Evolutionary conservation across 2,888 invertebrate genomes (phyloP).

Genomic region (Melanchra persicariae): DNA sequence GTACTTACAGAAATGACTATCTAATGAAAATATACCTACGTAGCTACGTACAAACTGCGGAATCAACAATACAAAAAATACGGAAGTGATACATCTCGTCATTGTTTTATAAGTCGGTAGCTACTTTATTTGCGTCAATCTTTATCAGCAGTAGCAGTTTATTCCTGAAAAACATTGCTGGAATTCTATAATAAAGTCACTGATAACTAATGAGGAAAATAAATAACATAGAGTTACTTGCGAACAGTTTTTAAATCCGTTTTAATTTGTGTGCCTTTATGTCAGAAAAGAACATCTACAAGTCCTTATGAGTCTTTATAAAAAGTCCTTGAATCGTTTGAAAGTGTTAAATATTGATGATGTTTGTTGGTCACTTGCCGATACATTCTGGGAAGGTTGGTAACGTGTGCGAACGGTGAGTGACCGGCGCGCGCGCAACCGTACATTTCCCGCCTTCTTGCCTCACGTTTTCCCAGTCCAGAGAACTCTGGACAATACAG

Average conservation of each 20-base stretch:
- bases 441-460: constrained; percentile 41
- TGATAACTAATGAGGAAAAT: constrained; percentile 47
- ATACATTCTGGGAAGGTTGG: constrained; percentile 57
- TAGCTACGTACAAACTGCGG: background rate
- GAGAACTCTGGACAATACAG: constrained; percentile 54
- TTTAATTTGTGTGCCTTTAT: constrained; percentile 5
- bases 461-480: constrained; percentile 70
- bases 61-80: constrained; percentile 10
- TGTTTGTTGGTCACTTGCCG: constrained; percentile 63
- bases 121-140: constrained; percentile 41
- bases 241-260: constrained; percentile 12
- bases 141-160: constrained; percentile 36
- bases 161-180: constrained; percentile 35
- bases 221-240: constrained; percentile 5
- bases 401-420: constrained; percentile 71
- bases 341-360: constrained; percentile 63
- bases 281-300: background rate
- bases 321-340: constrained; percentile 20
- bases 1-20: background rate
- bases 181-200: constrained; percentile 18
- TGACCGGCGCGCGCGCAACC: constrained; percentile 73
- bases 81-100: constrained; percentile 33
- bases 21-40: constrained; percentile 2
- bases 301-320: background rate
- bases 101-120: constrained; percentile 24